Base-by-base conservation (phyloP, 35 echinoderm and acorn worm species). In the Apostichopus parvimensis region DNA sequence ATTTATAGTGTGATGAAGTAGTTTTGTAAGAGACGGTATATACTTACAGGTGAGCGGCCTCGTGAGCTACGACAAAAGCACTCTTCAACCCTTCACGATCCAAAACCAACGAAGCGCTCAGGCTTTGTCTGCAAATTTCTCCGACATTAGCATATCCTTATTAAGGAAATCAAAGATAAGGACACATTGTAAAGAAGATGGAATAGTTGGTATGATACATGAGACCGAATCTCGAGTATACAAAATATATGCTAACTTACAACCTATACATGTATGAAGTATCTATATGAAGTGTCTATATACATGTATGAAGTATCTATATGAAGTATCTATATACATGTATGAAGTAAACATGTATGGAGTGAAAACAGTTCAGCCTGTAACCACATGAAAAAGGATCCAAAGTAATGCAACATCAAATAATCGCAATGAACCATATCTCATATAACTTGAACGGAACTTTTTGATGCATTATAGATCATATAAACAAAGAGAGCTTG, bases 41-140 rank as follows among this genome's bases (percentile, higher is more conserved):
- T 66, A 88, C 86, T 88, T 72, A 88, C 86, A 88, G 9, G 72
- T 88, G 86, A 24, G 86, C 86, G 9, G 86, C 86, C 25, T 88
- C 86, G 61, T 88, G 86, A 52, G 86, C 86, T 5, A 66, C 68
- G 25, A 88, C 62, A n/a, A 88, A 72, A 1, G 86, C 57, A 6
- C 8, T 88, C 5, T 64, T 58, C 9, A 88, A 64, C 54, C 86
- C 86, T 54, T 88, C 86, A 10, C 12, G 9, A 18, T 88, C 86
- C 11, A 73, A 22, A 1, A 88, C 86, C 62, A 88, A 54, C 4
- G 86, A 21, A 55, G 86, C 22, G 52, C 86, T 88, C 5, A 7
- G 13, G 23, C 17, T 23, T 10, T 21, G 86, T 52, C 62, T 58
- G 28, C 86, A 88, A 58, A 73, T 55, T 5, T 45, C 22, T 4